Base-by-base conservation (phyloP, 2,888 invertebrate genomes). In the Ectemnius lituratus region DNA sequence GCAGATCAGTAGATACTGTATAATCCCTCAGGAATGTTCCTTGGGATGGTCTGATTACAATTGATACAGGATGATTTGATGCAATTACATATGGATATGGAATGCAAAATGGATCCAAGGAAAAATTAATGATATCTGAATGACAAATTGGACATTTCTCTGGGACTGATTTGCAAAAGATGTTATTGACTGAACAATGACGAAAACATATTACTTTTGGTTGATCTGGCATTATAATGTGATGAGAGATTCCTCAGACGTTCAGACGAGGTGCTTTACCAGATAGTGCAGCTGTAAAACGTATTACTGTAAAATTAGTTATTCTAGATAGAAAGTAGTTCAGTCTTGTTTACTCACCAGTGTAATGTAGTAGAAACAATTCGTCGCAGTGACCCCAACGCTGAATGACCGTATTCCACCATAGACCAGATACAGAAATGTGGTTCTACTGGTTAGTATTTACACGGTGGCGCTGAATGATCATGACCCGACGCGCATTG, bases 11-110 rank as follows among this genome's bases (percentile, higher is more conserved):
- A 61, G 94, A 94, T 90, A 96, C 95, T 89, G 94, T 94, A 91
- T 97, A 97, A 91, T 96, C 95, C 91, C 96, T 95, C 71, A 98
- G 93, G 91, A 98, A 98, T 92, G 95, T 95, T 64, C 98, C 98
- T 76, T 93, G 93, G 3, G 98, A 97, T 70, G 98, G 97, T 90
- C 96, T 96, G 89, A 98, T 94, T 58, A 97, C 94, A 83, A 98
- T 94, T 61, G 96, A 94, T 86, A 96, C 95, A 46, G 96, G 95
- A 91, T 95, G 94, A 87, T 96, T 95, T 67, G 93, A 93, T 66
- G 97, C 97, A 90, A 95, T 94, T 67, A 95, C 94, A 90, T 97
- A 97, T 60, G 98, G 98, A 92, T 95, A 97, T 78, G 97, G 97
- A 87, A 98, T 93, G 90, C 94, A 94, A 71, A 90, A 89, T 6